Percentiles rank a stretch among this genome's conserved stretches.
These are phyloP conservation scores for Acrobasis repandana DNA, from an alignment of 2,888 invertebrate genomes.

Conservation along the genomic window DNA sequence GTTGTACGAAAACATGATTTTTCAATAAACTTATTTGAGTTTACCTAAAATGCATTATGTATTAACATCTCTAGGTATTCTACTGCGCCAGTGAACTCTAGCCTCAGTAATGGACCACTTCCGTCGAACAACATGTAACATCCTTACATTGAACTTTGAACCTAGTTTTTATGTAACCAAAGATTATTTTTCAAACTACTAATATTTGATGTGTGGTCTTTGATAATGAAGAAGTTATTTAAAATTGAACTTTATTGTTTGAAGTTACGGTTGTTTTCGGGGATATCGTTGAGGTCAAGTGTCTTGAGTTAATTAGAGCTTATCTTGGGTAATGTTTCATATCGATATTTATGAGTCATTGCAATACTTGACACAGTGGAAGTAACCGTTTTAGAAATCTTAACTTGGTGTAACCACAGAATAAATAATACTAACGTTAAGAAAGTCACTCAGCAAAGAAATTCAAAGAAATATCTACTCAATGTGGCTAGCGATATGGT, in stretches of 20 bases:
- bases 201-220: neutral
- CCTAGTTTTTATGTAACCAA: neutral
- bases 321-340: neutral
- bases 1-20: too few relatives aligned
- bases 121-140: conserved; percentile 30
- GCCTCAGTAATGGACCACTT: conserved; percentile 29
- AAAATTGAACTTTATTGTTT: neutral
- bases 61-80: conserved; percentile 37
- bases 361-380: neutral
- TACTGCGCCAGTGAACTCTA: conserved; percentile 44
- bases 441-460: too few relatives aligned
- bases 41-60: too few relatives aligned
- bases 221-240: neutral
- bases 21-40: too few relatives aligned
- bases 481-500: too few relatives aligned
- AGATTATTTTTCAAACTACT: neutral
- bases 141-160: conserved; percentile 6
- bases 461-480: too few relatives aligned
- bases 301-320: neutral
- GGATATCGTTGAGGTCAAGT: neutral
- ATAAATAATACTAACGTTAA: too few relatives aligned
- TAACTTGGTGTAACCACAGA: neutral
- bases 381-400: conserved; percentile 1
- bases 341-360: conserved; percentile 15
- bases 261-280: neutral